Conservation (phyloP, 2,113 vertebrate genomes). For the Mastomys coucha region DNA sequence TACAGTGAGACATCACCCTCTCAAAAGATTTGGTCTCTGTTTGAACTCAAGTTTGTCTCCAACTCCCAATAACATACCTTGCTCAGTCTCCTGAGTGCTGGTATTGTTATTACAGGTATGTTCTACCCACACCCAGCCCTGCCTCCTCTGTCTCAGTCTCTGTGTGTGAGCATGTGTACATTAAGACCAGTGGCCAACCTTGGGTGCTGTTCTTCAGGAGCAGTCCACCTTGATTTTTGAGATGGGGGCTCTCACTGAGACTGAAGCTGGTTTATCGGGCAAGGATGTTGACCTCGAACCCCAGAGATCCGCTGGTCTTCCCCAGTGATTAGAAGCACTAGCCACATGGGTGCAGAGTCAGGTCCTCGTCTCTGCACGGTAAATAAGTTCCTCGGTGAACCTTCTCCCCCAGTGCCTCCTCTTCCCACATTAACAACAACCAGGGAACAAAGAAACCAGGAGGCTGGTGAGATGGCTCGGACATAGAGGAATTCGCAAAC, state of each 20-base stretch:
- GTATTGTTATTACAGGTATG: not conserved
- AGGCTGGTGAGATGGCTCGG: no score
- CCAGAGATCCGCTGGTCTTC: not conserved
- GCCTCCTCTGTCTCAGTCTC: not conserved
- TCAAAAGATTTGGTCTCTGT: not conserved
- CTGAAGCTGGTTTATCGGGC: not conserved
- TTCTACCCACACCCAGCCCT: not conserved
- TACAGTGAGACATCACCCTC: not conserved
- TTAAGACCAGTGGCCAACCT: not conserved
- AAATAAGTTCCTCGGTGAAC: not conserved
- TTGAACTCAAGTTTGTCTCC: not conserved
- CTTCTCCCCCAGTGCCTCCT: not conserved
- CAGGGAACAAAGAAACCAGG: no score
- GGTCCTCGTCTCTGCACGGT: no score
- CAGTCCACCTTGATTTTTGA: not conserved
- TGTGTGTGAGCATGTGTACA: not conserved
- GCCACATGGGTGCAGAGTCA: not conserved
- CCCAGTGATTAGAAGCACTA: not conserved
- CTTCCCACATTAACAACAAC: not conserved
- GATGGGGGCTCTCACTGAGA: not conserved
- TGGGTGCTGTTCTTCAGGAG: not conserved
- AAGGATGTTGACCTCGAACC: not conserved
- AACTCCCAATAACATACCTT: no score
- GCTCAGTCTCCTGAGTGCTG: not conserved
- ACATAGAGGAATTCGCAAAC: no score